Evolutionary conservation across 2,113 vertebrate genomes (phyloP).

Genomic region (Merops nubicus): DNA sequence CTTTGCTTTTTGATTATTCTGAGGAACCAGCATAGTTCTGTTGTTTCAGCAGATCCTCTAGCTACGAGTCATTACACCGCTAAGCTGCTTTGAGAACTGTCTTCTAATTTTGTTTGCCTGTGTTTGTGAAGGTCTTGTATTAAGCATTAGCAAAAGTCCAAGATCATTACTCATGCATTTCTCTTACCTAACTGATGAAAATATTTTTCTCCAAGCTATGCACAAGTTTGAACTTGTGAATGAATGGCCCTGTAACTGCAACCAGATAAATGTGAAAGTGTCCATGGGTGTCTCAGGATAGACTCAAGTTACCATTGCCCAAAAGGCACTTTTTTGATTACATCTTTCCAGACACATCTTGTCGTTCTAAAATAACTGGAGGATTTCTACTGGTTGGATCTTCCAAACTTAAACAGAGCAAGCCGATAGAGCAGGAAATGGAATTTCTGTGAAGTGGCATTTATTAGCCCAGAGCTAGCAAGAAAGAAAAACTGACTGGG

Average conservation of each 20-base stretch:
- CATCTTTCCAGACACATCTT: neutral
- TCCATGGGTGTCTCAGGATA: neutral
- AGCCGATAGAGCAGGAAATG: neutral
- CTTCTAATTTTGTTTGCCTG: neutral
- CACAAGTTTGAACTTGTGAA: neutral
- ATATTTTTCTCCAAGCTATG: neutral
- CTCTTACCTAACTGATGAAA: neutral
- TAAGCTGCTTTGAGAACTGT: neutral
- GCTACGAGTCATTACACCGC: neutral
- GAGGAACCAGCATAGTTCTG: neutral
- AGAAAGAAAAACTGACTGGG: neutral
- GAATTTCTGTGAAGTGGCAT: neutral
- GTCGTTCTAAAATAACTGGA: neutral
- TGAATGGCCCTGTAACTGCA: neutral
- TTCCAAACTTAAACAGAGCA: neutral
- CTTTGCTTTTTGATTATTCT: neutral
- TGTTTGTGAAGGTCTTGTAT: neutral
- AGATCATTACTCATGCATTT: neutral
- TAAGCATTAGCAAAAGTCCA: neutral
- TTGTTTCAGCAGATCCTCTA: neutral
- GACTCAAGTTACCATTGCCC: neutral
- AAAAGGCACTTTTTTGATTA: neutral
- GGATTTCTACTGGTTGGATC: neutral
- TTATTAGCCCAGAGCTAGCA: neutral
- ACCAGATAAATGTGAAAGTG: neutral